Base-by-base conservation (phyloP, 1,140 invertebrate genomes). In the Arctopsyche grandis region DNA sequence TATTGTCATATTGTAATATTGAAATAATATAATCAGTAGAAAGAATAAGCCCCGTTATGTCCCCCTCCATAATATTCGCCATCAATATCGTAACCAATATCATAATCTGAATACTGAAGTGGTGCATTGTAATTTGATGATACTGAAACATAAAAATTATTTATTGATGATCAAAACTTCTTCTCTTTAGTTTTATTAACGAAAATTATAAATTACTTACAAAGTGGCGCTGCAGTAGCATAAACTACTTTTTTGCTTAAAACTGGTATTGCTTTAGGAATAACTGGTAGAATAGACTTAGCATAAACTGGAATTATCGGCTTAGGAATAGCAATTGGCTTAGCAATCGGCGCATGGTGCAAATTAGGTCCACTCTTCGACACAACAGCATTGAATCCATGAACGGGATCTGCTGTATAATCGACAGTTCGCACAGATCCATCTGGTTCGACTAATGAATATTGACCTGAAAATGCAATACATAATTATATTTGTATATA, bases 371-470 rank as follows among this genome's bases (percentile, higher is more conserved):
- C 75, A 63, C 58, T 69, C 21, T 77, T 77, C 46, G 75, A 77
- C 0, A 77, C 75, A 14, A 88, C 86, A 9, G 88, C 87, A 77
- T 88, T 88, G 81, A 88, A 88, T 75, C 87, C 87, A 78, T 87
- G 86, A 73, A 85, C 84, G 9, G 85, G 69, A 81, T 89, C 89
- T 0, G 88, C 89, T 1, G 87, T 88, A 76, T 90, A 91, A 78
- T 90, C 88, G 9, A 90, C 90, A 21, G 89, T 90, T 79, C 91
- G 86, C n/a, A 89, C 87, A 16, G 89, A 88, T 66, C 92, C 91
- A 24, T 93, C 91, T 56, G 91, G 86, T 83, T 93, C 90, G 43
- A 91, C 86, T 21, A 91, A 85, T 7, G 75, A 77, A 69, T 77
- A 77, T 58, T 77, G 75, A 46, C 75, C 75, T 77, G 26, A 43